Evolutionary conservation across 2,113 vertebrate genomes (phyloP).

Genomic region (Corydoras maculifer): DNA sequence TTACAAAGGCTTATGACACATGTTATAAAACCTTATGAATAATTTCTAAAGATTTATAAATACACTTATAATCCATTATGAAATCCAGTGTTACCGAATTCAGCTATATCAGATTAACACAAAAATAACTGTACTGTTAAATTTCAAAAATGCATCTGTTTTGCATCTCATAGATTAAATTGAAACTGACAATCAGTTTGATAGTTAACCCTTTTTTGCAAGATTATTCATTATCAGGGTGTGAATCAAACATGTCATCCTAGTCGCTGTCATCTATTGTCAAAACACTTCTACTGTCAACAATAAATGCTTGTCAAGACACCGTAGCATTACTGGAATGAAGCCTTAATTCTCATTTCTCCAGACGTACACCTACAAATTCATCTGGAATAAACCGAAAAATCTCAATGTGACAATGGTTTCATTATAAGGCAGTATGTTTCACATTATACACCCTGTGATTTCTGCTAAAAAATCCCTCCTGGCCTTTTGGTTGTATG

Average conservation of each 20-base stretch:
- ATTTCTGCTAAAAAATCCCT: slow-evolving; percentile 22
- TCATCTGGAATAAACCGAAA: slow-evolving; percentile 1
- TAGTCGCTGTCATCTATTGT: slow-evolving; percentile 40
- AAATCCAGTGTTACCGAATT: no score
- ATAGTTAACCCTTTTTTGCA: slow-evolving; percentile 31
- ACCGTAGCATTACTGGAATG: slow-evolving; percentile 16
- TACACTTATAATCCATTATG: no score
- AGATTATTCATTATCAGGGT: slow-evolving; percentile 26
- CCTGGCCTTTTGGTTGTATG: slow-evolving; percentile 13
- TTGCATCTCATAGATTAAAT: slow-evolving; percentile 19
- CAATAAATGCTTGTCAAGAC: slow-evolving; percentile 17
- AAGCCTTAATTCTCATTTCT: slow-evolving; percentile 17
- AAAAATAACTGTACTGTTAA: background rate
- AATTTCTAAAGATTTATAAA: no score
- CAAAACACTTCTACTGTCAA: slow-evolving; percentile 38
- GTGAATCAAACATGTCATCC: slow-evolving; percentile 34
- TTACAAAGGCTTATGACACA: no score
- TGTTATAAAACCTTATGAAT: no score
- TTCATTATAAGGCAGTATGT: background rate
- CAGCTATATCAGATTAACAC: background rate
- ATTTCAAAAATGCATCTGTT: background rate
- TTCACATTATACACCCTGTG: background rate
- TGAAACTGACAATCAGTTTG: slow-evolving; percentile 22
- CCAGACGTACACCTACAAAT: slow-evolving; percentile 7
- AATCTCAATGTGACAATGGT: background rate